Base-by-base conservation (phyloP, 2,888 invertebrate species). In the Cryptocephalus primarius region DNA sequence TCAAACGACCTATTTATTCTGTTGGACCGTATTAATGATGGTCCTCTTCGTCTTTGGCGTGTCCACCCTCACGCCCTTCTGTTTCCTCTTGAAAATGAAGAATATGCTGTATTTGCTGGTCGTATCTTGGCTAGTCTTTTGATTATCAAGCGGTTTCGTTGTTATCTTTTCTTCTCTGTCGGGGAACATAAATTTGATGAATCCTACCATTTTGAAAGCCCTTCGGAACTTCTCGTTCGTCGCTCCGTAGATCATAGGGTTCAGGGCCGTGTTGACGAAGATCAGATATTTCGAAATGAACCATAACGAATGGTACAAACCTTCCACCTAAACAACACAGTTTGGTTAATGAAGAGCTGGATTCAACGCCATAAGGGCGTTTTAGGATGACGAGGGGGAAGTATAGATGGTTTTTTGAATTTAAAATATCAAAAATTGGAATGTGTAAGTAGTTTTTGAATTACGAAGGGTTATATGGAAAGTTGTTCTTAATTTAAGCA, bases 181-280 rank as follows among this genome's bases (percentile, higher is more conserved):
- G n/a, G 52, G 48, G 40, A 66, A 65, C 33, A 74, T 70, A 60
- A 73, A 73, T 14, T 74, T 71, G 2, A 75, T 62, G 0, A 77
- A 67, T 2, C 72, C 68, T 0, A 77, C 77, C 22, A 71, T 65
- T 57, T 75, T 75, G 67, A 86, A 82, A 10, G 84, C 85, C 43
- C 78, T 75, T 9, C 78, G 70, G 58, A 86, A 82, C 55, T 81
- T 78, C 32, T 79, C 76, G 59, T 85, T 87, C 9, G 80, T 84
- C 46, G 82, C 79, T 3, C 85, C 87, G 55, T 87, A 88, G 48
- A 88, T 82, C 0, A 88, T 66, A 0, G 88, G 88, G 62, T 88
- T 88, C 43, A 87, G 66, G 2, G 85, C 84, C 4, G 83, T 80
- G 65, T 85, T 86, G 3, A 80, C 58, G 55, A 82, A 82, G 65